Conservation (phyloP, 2,888 invertebrate genomes). For the Phania funesta region DNA sequence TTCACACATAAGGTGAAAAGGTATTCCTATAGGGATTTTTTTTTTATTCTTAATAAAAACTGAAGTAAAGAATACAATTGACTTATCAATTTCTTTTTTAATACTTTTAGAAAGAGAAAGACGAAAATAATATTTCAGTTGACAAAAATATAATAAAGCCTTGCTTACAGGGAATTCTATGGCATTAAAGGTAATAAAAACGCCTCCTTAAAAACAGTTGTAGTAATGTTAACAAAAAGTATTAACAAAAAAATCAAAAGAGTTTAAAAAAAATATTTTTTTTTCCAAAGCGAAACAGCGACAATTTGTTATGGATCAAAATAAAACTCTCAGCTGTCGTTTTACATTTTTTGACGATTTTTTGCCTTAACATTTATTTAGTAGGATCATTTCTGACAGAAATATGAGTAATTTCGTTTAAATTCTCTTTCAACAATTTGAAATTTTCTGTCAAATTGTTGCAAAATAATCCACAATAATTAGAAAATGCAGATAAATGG, state of each 20-base stretch:
- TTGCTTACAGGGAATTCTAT: not conserved
- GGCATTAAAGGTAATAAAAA: too few relatives aligned
- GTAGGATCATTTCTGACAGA: not conserved
- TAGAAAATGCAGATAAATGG: conserved; percentile 54
- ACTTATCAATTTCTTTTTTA: conserved; percentile 12
- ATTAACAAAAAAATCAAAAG: too few relatives aligned
- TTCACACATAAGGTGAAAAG: conserved; percentile 24
- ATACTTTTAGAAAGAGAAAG: not conserved
- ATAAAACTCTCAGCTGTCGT: too few relatives aligned
- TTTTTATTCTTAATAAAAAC: not conserved
- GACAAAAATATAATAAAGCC: not conserved
- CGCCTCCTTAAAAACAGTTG: too few relatives aligned
- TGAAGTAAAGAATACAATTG: conserved; percentile 5
- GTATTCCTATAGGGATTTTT: not conserved
- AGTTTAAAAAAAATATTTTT: too few relatives aligned
- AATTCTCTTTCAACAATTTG: not conserved
- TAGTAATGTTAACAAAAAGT: too few relatives aligned
- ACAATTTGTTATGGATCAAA: too few relatives aligned
- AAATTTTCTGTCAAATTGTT: conserved; percentile 13
- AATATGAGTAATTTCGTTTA: not conserved
- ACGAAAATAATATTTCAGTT: not conserved
- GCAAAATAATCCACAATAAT: conserved; percentile 57
- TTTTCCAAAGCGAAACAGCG: too few relatives aligned
- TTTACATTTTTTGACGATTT: too few relatives aligned
- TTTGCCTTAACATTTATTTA: not conserved